Conservation (phyloP, 2,797 vertebrate genomes). For the Chaenodraco wilsoni region DNA sequence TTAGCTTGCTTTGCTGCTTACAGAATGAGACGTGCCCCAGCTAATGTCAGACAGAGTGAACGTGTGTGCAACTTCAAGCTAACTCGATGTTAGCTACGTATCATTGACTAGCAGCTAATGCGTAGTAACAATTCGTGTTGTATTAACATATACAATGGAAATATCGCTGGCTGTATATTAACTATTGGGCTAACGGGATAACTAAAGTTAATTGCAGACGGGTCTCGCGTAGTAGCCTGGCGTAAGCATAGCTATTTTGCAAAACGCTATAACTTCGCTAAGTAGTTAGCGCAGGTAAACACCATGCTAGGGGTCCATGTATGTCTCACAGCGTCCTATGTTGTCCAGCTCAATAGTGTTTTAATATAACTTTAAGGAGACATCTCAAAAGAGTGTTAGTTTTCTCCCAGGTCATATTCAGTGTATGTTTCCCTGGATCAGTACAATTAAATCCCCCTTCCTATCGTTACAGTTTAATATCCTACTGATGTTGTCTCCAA, state of each 20-base stretch:
- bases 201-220: neutral
- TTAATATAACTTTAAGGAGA: too few species aligned
- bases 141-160: neutral
- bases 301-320: neutral
- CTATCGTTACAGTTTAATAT: too few species aligned
- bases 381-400: too few species aligned
- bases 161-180: neutral
- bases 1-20: neutral
- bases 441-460: too few species aligned
- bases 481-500: too few species aligned
- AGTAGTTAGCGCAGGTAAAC: constrained; percentile 12
- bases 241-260: constrained; percentile 19
- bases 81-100: constrained; percentile 37
- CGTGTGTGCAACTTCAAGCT: neutral
- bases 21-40: neutral
- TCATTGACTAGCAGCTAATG: constrained; percentile 31
- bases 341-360: too few species aligned
- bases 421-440: too few species aligned
- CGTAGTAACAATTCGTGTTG: neutral
- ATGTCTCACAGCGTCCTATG: too few species aligned
- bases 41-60: neutral
- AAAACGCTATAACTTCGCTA: neutral
- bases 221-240: neutral
- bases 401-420: too few species aligned
- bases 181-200: neutral